These are phyloP conservation scores for Benitochromis conjunctus DNA, from an alignment of 2,113 vertebrate genomes.

Conservation along the genomic window DNA sequence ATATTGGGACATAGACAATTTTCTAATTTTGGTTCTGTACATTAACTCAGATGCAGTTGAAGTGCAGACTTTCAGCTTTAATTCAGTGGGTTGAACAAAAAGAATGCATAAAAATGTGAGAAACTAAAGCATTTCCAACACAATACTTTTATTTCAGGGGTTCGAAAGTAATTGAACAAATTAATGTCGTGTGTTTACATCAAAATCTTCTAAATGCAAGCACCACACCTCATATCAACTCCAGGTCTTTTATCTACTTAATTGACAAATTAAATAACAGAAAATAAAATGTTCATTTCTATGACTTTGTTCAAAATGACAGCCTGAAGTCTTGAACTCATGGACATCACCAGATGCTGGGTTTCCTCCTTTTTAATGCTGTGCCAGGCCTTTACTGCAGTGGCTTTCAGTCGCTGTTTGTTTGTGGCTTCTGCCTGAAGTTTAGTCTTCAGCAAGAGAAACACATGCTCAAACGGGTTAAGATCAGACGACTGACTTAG, in stretches of 20 bases:
- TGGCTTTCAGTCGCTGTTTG: not conserved
- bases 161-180: not conserved
- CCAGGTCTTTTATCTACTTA: not conserved
- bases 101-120: not conserved
- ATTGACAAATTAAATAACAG: not conserved
- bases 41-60: not conserved
- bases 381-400: not conserved
- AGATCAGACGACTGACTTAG: not conserved
- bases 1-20: not conserved
- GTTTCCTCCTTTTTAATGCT: no score
- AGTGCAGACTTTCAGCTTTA: not conserved
- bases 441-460: not conserved
- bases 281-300: not conserved
- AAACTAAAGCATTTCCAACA: not conserved
- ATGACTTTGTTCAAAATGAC: not conserved
- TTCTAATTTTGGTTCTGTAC: not conserved
- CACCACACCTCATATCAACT: not conserved
- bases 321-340: not conserved
- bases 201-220: not conserved
- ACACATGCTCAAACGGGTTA: not conserved
- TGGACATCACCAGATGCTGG: not conserved
- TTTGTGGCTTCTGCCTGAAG: not conserved
- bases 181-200: not conserved
- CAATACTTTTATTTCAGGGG: not conserved
- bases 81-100: not conserved